Evolutionary conservation across 2,797 vertebrate species (phyloP).

Genomic region (Myiotriccus ornatus): DNA sequence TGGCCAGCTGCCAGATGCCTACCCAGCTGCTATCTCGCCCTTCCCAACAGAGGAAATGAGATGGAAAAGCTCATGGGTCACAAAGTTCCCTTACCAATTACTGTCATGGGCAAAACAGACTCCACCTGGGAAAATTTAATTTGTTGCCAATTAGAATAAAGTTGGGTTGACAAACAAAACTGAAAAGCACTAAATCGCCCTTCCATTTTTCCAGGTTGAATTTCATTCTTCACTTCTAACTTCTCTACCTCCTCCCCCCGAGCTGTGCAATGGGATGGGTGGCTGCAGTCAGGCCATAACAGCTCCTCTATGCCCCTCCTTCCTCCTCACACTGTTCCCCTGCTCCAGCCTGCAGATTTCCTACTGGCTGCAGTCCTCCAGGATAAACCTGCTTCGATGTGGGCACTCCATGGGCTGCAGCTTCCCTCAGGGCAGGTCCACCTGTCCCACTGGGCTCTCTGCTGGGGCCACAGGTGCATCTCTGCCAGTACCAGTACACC

Average conservation of each 20-base stretch:
- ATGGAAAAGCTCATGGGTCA: neutral
- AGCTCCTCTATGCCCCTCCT: neutral
- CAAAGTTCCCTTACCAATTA: neutral
- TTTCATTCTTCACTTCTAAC: neutral
- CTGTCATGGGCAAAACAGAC: neutral
- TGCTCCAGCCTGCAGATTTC: neutral
- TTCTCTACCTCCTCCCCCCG: accelerated
- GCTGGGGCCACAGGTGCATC: neutral
- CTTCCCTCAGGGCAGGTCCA: neutral
- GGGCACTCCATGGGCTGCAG: neutral
- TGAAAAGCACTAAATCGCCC: neutral
- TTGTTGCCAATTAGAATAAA: neutral
- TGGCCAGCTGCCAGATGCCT: neutral
- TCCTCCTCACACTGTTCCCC: too few relatives aligned
- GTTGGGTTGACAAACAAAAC: neutral
- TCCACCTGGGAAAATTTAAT: neutral
- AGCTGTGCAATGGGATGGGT: accelerated
- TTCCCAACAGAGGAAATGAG: neutral
- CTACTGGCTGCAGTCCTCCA: neutral
- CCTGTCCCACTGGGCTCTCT: neutral
- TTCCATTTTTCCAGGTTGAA: neutral
- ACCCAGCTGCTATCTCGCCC: neutral
- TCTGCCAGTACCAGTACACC: neutral
- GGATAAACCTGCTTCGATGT: neutral
- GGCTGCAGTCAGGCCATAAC: accelerated